Conservation (phyloP, 2,113 vertebrate species). For the Phaethornis superciliosus region DNA sequence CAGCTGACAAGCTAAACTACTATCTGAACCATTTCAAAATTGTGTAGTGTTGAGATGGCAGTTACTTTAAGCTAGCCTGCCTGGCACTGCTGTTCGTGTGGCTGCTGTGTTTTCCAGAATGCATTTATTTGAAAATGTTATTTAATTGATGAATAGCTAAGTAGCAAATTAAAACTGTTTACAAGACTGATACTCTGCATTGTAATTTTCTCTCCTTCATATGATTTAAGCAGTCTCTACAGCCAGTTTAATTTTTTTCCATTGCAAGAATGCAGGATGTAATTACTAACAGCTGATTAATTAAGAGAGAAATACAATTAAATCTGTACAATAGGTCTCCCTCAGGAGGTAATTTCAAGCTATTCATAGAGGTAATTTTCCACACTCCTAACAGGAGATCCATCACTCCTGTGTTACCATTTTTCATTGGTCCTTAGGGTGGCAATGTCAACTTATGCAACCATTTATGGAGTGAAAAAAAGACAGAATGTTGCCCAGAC, state of each 20-base stretch:
- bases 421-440: neutral
- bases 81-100: neutral
- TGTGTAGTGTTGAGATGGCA: neutral
- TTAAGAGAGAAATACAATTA: constrained; percentile 29
- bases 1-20: neutral
- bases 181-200: neutral
- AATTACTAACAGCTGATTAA: constrained; percentile 51
- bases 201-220: constrained; percentile 7
- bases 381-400: neutral
- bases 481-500: neutral
- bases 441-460: neutral
- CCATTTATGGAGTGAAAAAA: neutral
- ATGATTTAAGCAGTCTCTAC: neutral
- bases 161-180: constrained; percentile 33
- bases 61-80: neutral
- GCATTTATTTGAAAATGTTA: neutral
- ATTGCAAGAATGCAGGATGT: constrained; percentile 4
- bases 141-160: constrained; percentile 1
- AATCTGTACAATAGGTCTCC: constrained; percentile 5
- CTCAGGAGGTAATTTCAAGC: neutral
- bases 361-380: constrained; percentile 26
- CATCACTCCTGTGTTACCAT: neutral
- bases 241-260: neutral
- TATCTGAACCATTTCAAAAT: neutral
- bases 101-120: neutral